Evolutionary conservation across 2,888 invertebrate species (phyloP).

Genomic region (Idaea aversata): DNA sequence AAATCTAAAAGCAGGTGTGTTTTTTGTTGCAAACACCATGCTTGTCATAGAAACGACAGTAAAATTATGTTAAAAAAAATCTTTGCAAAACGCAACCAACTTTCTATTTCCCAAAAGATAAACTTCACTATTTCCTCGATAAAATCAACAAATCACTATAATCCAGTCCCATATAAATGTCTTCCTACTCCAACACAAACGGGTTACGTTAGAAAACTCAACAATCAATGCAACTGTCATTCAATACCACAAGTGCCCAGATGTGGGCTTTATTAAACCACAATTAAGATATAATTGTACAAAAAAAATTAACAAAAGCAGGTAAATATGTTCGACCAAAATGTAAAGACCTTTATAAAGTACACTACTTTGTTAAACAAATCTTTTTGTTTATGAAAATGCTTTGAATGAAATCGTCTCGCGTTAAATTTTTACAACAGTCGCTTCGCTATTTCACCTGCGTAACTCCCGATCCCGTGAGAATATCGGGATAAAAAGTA

Average conservation of each 20-base stretch:
- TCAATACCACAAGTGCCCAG: constrained; percentile 50
- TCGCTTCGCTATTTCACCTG: too few species aligned
- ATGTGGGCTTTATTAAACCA: constrained; percentile 50
- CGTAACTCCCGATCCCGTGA: too few species aligned
- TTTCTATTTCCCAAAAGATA: background rate
- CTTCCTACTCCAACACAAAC: constrained; percentile 25
- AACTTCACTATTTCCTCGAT: constrained; percentile 9
- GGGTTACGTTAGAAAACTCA: constrained; percentile 33
- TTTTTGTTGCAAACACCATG: background rate
- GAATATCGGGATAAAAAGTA: too few species aligned
- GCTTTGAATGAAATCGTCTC: background rate
- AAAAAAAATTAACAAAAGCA: constrained; percentile 35
- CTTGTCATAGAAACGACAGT: background rate
- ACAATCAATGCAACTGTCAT: constrained; percentile 55
- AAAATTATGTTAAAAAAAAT: background rate
- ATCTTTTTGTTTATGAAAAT: background rate
- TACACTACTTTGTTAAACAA: background rate
- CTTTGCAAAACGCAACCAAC: background rate
- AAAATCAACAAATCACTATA: background rate
- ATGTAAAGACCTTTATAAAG: constrained; percentile 9
- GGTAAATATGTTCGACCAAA: constrained; percentile 27
- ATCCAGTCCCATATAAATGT: constrained; percentile 8
- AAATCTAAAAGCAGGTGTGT: background rate
- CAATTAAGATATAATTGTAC: constrained; percentile 60
- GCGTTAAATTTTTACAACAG: background rate